Evolutionary conservation across 2,113 vertebrate species (phyloP).

Genomic region (Pyxicephalus adspersus): DNA sequence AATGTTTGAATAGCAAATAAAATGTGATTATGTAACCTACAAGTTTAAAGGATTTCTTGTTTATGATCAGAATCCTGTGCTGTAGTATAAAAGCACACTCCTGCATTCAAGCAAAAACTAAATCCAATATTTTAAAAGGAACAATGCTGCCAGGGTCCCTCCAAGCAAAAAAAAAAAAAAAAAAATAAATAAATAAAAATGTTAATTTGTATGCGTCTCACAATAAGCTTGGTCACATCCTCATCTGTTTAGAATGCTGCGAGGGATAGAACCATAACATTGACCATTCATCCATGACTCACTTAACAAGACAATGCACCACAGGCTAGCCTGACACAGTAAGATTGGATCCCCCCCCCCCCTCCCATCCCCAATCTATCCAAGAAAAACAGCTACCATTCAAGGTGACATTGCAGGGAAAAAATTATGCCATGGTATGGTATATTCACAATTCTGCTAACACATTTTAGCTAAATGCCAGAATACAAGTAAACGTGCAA

Average conservation of each 20-base stretch:
- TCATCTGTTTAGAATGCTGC: slow-evolving; percentile 33
- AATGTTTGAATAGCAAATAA: slow-evolving; percentile 30
- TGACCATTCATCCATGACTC: slow-evolving; percentile 8
- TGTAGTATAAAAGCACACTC: neutral
- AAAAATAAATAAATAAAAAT: neutral
- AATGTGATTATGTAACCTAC: neutral
- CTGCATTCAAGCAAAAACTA: neutral
- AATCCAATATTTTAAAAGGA: neutral
- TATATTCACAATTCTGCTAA: neutral
- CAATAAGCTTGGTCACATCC: slow-evolving; percentile 35
- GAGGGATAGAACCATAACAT: slow-evolving; percentile 1
- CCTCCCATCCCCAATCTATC: neutral
- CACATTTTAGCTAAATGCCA: neutral
- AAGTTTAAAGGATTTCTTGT: neutral
- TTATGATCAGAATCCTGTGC: slow-evolving; percentile 52
- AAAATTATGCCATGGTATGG: neutral
- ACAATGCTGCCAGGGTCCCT: neutral
- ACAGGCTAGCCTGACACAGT: slow-evolving; percentile 2
- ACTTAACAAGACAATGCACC: neutral
- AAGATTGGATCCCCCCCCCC: neutral
- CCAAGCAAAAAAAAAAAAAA: neutral
- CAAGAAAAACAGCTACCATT: neutral
- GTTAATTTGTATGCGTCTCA: slow-evolving; percentile 20
- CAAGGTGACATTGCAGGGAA: slow-evolving; percentile 41
- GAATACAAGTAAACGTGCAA: neutral